Evolutionary conservation across 2,113 vertebrate species (phyloP), one percentile per base, ranked within the genome.

Genomic region (Eudyptes chrysolophus): DNA sequence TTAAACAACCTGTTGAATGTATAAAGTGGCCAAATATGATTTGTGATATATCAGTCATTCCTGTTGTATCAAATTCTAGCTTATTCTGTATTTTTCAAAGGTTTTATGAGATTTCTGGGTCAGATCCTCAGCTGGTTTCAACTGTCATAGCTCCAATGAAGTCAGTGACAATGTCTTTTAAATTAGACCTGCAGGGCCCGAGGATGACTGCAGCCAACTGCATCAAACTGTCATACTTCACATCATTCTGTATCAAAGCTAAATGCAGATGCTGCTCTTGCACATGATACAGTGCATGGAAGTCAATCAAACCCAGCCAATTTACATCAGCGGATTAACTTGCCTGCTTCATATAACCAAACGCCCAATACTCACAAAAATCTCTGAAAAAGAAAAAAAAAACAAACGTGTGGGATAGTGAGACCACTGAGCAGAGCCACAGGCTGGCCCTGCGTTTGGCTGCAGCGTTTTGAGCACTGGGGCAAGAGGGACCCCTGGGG

Each of bases 241-340:
- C 80, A 91, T 82, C 49, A 51, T 32, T 72, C 78, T 34, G 9
- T 57, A 74, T 58, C 93, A 89, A 92, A 95, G 77, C 77, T 76
- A 76, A 94, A 94, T 94, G 81, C 65, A 92, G 94, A 91, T 93
- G 14, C 58, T 69, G 52, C 68, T 90, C 16, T 42, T 60, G 36
- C 75, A 61, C 38, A 48, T 68, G 84, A 93, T 77, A 8, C 48
- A 51, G 62, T 38, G 61, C 64, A 84, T 6, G 13, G 61, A 64
- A 96, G 77, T 85, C 87, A 92, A 11, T 87, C 80, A 94, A 79
- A 91, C 40, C 62, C 69, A 69, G 62, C 21, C 74, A 84, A 80
- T 96, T 97, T 77, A 51, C 70, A 89, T 65, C 61, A 82, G 40
- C 61, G 87, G 40, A 96, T 89, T 76, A 83, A n/a, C 34, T 90